Evolutionary conservation across 2,888 invertebrate genomes (phyloP), one percentile per base, ranked within the genome.

Genomic region (Callyntrura sp.): DNA sequence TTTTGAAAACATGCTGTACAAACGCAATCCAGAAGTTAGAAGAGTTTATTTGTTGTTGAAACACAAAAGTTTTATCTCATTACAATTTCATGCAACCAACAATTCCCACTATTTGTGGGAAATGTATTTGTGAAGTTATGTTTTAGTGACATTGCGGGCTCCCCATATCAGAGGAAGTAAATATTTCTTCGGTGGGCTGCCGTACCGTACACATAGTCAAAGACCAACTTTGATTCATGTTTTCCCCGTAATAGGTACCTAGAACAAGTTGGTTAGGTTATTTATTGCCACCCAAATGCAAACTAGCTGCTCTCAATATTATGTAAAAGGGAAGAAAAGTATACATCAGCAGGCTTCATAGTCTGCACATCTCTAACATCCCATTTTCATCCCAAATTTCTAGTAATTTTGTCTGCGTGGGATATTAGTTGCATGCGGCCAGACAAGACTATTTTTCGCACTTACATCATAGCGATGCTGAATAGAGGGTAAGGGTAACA

Each of bases 171-270:
- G 4, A 6, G 6, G 2, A 35, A 35, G 35, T 35, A 6, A n/a
- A 1, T 51, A n/a, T 51, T 2, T 12, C 51, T n/a, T n/a, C n/a
- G n/a, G n/a, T n/a, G n/a, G n/a, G n/a, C 12, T 51, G 9, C 51
- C 51, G n/a, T 51, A 14, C 51, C 35, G 14, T 68, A 14, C 35
- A n/a, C n/a, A 35, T 35, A 35, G 35, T 6, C 35, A 4, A 35
- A 35, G 3, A 35, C 68, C n/a, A 68, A 68, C 68, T 68, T 28
- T 68, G 68, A 68, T 68, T 68, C 68, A 68, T 68, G 68, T 68
- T 68, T 68, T 3, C 68, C 35, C 14, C 0, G 35, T 68, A 35
- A 45, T 70, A 35, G 3, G 6, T 35, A 35, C 35, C 73, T 12
- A 20, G 48, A 48, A 20, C 73, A 2, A 48, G 12, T 51, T 25